phyloP scores from a whole-genome alignment of 2,113 vertebrate genomes.

The Apodemus sylvaticus region DNA sequence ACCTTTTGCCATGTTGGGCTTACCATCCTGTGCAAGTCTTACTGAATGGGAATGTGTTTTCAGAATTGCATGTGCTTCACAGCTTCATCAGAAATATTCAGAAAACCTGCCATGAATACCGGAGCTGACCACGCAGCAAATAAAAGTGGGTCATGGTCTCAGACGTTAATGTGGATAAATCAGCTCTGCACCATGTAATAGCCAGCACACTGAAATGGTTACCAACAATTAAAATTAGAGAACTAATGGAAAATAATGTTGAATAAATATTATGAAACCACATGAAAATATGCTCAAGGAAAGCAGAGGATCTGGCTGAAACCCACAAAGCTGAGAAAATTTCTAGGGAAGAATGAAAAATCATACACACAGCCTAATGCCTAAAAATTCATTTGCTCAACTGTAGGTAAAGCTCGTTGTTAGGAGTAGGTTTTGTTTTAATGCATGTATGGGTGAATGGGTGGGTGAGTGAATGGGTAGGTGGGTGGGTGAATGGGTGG shows the following conservation, averaged over 20 bases:
- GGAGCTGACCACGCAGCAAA: slow-evolving; percentile 71
- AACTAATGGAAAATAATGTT: slow-evolving; percentile 63
- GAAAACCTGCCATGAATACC: slow-evolving; percentile 80
- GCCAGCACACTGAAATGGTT: slow-evolving; percentile 74
- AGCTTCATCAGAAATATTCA: slow-evolving; percentile 83
- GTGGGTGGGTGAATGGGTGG: too few relatives aligned
- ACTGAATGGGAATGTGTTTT: slow-evolving; percentile 86
- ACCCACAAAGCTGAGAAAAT: slow-evolving; percentile 68
- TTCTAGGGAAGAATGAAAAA: slow-evolving; percentile 72
- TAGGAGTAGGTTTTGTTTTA: neutral
- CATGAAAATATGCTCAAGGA: slow-evolving; percentile 61
- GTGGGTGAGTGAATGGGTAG: neutral
- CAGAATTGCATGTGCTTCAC: slow-evolving; percentile 79
- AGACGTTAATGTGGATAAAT: slow-evolving; percentile 73
- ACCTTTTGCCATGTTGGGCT: slow-evolving; percentile 73
- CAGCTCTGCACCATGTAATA: slow-evolving; percentile 60
- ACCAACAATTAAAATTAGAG: slow-evolving; percentile 79
- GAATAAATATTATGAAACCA: slow-evolving; percentile 76
- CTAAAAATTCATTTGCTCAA: slow-evolving; percentile 61
- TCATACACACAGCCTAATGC: slow-evolving; percentile 33
- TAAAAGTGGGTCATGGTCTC: slow-evolving; percentile 77
- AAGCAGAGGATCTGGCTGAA: slow-evolving; percentile 57
- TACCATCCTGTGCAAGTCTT: slow-evolving; percentile 71
- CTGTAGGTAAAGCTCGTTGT: slow-evolving; percentile 16
- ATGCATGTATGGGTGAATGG: neutral